A percentile compares a stretch with the other conserved stretches of the same genome.
Conservation (phyloP, 2,888 invertebrate species). For the Choreutis nemorana region DNA sequence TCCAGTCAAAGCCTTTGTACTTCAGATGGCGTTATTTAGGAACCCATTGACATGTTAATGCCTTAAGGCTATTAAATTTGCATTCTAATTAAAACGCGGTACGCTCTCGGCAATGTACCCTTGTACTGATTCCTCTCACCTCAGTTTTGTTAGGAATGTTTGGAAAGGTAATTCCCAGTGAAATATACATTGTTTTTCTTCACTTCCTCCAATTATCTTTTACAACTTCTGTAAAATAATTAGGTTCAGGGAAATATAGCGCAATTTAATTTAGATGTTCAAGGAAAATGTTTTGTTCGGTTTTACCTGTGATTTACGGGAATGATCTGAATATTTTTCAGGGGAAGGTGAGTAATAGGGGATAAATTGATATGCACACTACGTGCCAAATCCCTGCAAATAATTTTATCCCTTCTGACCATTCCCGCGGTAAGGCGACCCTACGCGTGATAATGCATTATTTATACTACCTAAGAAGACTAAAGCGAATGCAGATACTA, state of each 20-base stretch:
- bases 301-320: no score
- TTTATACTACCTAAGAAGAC: conserved; percentile 58
- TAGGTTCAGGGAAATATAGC: no score
- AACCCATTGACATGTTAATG: conserved; percentile 62
- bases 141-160: conserved; percentile 5
- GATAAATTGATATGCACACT: no score
- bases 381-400: no score
- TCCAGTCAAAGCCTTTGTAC: conserved; percentile 40
- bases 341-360: no score
- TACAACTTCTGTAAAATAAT: no score
- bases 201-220: no score
- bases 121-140: conserved; percentile 6
- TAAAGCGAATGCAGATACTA: conserved; percentile 59
- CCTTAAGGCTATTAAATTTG: conserved; percentile 60
- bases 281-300: no score
- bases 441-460: conserved; percentile 64
- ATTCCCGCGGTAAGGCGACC: conserved; percentile 25
- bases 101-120: conserved; percentile 24
- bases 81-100: conserved; percentile 59
- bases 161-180: no score
- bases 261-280: no score
- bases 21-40: conserved; percentile 50
- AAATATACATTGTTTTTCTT: no score
- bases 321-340: no score
- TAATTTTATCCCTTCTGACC: conserved; percentile 44